A percentile compares a stretch with the other conserved stretches of the same genome.
These are phyloP conservation scores for Zaprionus nigranus DNA, from an alignment of 1,140 invertebrate genomes.

Conservation along the genomic window DNA sequence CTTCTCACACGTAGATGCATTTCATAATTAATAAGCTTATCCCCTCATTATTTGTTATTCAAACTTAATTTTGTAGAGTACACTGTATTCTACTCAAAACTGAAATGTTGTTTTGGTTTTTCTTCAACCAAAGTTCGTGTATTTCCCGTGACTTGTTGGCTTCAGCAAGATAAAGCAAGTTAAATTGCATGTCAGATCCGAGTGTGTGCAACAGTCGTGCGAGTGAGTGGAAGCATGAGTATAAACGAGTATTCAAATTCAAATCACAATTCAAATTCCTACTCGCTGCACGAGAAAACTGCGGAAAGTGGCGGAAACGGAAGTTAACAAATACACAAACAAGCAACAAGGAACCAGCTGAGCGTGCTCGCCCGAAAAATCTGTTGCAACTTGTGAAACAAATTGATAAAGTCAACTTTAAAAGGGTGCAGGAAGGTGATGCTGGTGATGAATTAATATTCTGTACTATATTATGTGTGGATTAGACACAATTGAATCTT, in stretches of 20 bases:
- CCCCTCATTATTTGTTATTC: background rate
- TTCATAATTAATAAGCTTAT: background rate
- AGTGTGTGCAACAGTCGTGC: background rate
- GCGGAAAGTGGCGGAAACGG: constrained; percentile 36
- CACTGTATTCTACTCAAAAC: background rate
- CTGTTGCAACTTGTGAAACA: constrained; percentile 15
- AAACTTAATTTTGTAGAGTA: background rate
- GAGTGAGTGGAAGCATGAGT: background rate
- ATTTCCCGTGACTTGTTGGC: constrained; percentile 56
- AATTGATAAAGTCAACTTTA: constrained; percentile 44
- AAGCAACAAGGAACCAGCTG: constrained; percentile 9
- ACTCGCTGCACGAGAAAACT: background rate
- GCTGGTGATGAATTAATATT: background rate
- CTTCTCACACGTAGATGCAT: background rate
- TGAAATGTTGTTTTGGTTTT: background rate
- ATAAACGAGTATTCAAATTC: constrained; percentile 9
- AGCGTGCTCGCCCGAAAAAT: constrained; percentile 15
- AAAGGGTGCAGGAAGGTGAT: background rate
- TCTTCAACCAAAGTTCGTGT: background rate
- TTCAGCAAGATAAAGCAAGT: constrained; percentile 44
- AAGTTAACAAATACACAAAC: constrained; percentile 46
- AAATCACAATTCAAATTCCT: background rate
- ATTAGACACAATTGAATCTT: too few relatives aligned
- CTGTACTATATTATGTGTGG: background rate
- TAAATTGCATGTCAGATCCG: constrained; percentile 45